These are phyloP conservation scores for Phylloscopus collybita DNA, from an alignment of 2,797 vertebrate genomes.

Conservation along the genomic window DNA sequence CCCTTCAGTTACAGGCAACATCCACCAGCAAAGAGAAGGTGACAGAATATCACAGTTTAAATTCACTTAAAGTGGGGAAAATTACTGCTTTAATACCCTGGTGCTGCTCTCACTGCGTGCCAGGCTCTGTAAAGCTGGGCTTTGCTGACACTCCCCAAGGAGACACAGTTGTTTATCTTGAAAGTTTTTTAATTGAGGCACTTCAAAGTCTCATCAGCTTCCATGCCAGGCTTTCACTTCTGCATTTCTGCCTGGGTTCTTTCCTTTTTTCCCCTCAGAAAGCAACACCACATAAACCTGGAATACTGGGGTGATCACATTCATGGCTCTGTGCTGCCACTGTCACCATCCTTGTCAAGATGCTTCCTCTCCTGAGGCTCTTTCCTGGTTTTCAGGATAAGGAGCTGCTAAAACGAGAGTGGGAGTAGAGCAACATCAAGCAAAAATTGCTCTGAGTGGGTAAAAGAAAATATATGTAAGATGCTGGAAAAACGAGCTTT, in stretches of 20 bases:
- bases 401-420: background rate
- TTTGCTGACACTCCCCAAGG: background rate
- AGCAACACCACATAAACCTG: fast-evolving
- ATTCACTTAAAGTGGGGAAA: background rate
- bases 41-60: background rate
- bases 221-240: background rate
- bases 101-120: fast-evolving
- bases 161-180: background rate
- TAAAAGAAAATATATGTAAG: background rate
- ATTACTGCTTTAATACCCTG: background rate
- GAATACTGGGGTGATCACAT: fast-evolving
- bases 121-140: background rate
- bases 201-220: background rate
- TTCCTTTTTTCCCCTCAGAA: background rate
- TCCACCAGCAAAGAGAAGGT: background rate
- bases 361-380: background rate
- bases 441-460: background rate
- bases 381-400: background rate
- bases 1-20: background rate
- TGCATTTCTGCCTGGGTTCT: background rate
- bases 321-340: background rate
- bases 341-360: background rate
- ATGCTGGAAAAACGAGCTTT: background rate
- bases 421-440: background rate
- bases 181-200: background rate